Evolutionary conservation across 2,797 vertebrate genomes (phyloP).

Genomic region (Xiphophorus birchmanni): DNA sequence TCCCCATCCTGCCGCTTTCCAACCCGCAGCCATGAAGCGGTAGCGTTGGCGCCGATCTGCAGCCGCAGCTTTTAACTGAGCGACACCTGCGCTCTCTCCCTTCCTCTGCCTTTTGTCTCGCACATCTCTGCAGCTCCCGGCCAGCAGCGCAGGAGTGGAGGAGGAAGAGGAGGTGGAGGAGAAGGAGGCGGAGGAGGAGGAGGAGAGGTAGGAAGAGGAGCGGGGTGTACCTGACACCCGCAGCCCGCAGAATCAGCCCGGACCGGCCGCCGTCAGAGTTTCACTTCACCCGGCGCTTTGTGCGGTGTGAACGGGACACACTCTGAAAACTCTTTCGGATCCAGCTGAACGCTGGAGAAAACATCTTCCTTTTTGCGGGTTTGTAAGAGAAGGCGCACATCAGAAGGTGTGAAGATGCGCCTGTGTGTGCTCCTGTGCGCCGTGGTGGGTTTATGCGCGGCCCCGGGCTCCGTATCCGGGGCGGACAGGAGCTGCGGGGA

Average conservation of each 20-base stretch:
- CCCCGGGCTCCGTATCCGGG: conserved; percentile 62
- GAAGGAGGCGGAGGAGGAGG: conserved; percentile 19
- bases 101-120: conserved; percentile 61
- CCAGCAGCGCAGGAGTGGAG: conserved; percentile 34
- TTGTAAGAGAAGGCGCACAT: neutral
- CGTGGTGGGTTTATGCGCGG: conserved; percentile 62
- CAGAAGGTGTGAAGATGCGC: conserved; percentile 76
- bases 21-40: conserved; percentile 27
- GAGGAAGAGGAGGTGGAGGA: conserved; percentile 25
- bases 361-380: conserved; percentile 24
- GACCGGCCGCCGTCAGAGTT: conserved; percentile 16
- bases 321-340: conserved; percentile 6
- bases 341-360: neutral
- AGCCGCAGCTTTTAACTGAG: conserved; percentile 33
- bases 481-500: conserved; percentile 87
- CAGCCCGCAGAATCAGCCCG: conserved; percentile 44
- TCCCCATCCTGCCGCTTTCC: conserved; percentile 10
- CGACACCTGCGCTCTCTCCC: conserved; percentile 60
- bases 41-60: conserved; percentile 21
- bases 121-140: conserved; percentile 56
- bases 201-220: conserved; percentile 38
- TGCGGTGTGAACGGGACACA: conserved; percentile 24
- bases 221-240: conserved; percentile 63
- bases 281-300: conserved; percentile 27
- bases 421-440: conserved; percentile 57